Evolutionary conservation across 2,113 vertebrate species (phyloP).

Genomic region (Vombatus ursinus): DNA sequence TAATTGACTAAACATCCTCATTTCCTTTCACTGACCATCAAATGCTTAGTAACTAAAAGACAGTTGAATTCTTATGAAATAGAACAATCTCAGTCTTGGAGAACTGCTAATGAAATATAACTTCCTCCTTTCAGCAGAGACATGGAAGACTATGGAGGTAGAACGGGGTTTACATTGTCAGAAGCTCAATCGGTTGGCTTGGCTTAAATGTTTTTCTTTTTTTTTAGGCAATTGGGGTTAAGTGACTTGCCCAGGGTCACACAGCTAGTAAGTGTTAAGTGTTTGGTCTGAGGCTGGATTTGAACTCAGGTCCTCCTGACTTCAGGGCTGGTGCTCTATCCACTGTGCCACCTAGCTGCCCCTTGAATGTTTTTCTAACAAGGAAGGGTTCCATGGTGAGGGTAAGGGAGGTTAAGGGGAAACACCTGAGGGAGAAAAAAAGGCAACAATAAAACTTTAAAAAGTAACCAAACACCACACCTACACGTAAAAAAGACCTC

Average conservation of each 20-base stretch:
- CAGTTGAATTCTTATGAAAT: not conserved
- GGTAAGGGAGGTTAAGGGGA: not conserved
- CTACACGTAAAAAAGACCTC: not conserved
- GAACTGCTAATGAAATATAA: not conserved
- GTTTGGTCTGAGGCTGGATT: no score
- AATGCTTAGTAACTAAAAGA: not conserved
- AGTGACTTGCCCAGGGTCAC: no score
- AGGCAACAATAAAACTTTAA: not conserved
- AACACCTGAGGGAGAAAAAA: not conserved
- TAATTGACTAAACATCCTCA: not conserved
- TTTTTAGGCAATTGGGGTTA: no score
- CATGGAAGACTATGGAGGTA: not conserved
- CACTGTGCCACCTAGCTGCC: no score
- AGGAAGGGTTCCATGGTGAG: not conserved
- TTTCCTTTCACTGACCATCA: not conserved
- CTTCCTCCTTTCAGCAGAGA: not conserved
- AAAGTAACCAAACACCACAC: not conserved
- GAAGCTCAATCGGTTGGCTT: not conserved
- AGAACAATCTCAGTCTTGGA: not conserved
- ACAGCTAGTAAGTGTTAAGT: no score
- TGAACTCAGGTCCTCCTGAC: no score
- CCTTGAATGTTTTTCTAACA: not conserved
- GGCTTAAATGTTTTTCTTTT: not conserved
- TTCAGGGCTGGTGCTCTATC: no score
- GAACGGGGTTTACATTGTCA: not conserved